A percentile compares a stretch with the other conserved stretches of the same genome.
Evolutionary conservation across 2,113 vertebrate species (phyloP).

Genomic region (Sminthopsis crassicaudata): DNA sequence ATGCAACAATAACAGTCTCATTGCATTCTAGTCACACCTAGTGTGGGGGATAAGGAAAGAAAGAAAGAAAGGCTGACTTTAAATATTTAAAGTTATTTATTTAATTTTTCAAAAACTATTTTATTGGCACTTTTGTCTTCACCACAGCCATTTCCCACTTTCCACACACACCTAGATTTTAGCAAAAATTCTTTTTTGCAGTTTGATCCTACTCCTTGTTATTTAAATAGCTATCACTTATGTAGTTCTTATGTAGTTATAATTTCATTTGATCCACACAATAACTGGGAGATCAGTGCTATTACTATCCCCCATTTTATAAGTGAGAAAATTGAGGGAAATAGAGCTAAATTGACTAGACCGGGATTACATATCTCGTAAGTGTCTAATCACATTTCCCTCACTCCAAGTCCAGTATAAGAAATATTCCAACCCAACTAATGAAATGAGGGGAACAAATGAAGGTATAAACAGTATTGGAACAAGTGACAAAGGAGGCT

Average conservation of each 20-base stretch:
- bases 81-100: neutral
- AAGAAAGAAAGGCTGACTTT: neutral
- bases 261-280: neutral
- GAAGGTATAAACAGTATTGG: neutral
- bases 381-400: neutral
- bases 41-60: neutral
- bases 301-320: neutral
- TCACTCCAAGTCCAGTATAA: neutral
- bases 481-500: neutral
- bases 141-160: neutral
- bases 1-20: neutral
- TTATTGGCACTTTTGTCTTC: neutral
- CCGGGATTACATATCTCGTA: neutral
- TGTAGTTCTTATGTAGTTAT: neutral
- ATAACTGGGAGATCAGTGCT: neutral
- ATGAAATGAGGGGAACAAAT: neutral
- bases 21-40: neutral
- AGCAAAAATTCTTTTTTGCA: neutral
- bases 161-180: neutral
- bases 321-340: neutral
- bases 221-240: neutral
- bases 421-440: neutral
- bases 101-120: neutral
- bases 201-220: neutral
- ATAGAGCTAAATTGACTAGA: neutral